A percentile compares a stretch with the other conserved stretches of the same genome.
phyloP scores from a whole-genome alignment of 2,888 invertebrate species.

The Ormyrus pomaceus region DNA sequence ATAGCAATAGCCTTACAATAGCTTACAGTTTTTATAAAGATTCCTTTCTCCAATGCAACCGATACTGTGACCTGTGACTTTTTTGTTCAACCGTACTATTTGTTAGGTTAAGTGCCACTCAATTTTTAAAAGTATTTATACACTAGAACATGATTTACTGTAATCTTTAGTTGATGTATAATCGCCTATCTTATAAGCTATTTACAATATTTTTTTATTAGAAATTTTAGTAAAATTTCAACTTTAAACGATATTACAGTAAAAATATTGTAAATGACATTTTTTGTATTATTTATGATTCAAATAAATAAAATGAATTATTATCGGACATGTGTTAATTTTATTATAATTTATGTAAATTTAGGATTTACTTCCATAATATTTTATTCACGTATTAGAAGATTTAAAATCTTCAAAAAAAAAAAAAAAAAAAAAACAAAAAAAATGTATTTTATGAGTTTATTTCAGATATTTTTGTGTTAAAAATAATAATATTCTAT shows the following conservation, averaged over 20 bases:
- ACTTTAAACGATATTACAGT: conserved; percentile 53
- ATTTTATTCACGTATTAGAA: no score
- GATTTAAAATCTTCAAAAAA: no score
- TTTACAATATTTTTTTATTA: conserved; percentile 53
- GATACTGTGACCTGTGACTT: conserved; percentile 56
- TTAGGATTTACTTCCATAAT: no score
- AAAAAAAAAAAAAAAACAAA: no score
- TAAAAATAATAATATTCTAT: no score
- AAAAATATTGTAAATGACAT: conserved; percentile 51
- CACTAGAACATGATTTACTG: conserved; percentile 45
- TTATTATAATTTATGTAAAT: no score
- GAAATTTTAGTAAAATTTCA: conserved; percentile 46
- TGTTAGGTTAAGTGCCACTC: conserved; percentile 55
- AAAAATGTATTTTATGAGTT: no score
- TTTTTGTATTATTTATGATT: conserved; percentile 55
- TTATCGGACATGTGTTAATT: no score
- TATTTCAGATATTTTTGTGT: no score
- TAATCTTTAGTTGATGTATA: conserved; percentile 52
- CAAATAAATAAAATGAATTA: conserved; percentile 47
- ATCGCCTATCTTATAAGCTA: conserved; percentile 45
- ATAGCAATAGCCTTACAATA: conserved; percentile 46
- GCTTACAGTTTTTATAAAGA: conserved; percentile 57
- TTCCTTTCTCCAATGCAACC: conserved; percentile 30
- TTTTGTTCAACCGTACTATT: conserved; percentile 40
- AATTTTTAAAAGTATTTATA: conserved; percentile 55